These are phyloP conservation scores for Sus scrofa DNA, from an alignment of 2,113 vertebrate species.

Conservation along the genomic window T2T-Sscrofa CM000824.6:130102001-130102500, in stretches of 20 bases:
- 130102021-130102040: constrained; percentile 92
- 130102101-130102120: constrained; percentile 91
- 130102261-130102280: too few relatives aligned
- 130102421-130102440: not conserved
- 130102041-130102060: constrained; percentile 87
- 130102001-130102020: constrained; percentile 87
- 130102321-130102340: not conserved
- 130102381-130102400: not conserved
- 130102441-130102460: too few relatives aligned
- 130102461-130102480: not conserved
- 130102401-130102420: not conserved
- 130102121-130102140: constrained; percentile 92
- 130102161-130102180: constrained; percentile 94
- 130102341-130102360: not conserved
- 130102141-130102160: constrained; percentile 93
- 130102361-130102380: not conserved
- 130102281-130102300: not conserved
- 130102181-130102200: constrained; percentile 78
- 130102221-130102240: not conserved
- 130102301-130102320: not conserved
- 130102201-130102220: not conserved
- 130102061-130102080: constrained; percentile 88
- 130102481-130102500: not conserved
- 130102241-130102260: not conserved
- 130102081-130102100: constrained; percentile 90